A percentile compares a stretch with the other conserved stretches of the same genome.
Conservation (phyloP, 2,888 invertebrate genomes). For the Polymixis flavicincta region DNA sequence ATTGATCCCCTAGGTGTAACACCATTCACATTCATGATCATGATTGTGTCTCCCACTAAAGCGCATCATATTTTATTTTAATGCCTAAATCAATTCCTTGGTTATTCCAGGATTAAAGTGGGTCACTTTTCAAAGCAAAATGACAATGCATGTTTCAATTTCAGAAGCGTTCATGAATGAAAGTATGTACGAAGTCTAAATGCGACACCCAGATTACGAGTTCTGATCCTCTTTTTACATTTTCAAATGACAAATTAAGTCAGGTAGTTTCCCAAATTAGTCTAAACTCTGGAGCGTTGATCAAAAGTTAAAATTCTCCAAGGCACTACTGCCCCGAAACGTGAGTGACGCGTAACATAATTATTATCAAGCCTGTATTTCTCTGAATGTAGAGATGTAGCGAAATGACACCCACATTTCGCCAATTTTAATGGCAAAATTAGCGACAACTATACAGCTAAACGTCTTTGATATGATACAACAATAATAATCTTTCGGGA, state of each 20-base stretch:
- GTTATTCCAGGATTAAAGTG: neutral
- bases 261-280: neutral
- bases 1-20: neutral
- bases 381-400: too few relatives aligned
- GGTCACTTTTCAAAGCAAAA: too few relatives aligned
- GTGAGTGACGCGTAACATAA: too few relatives aligned
- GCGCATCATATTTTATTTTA: neutral
- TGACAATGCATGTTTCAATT: too few relatives aligned
- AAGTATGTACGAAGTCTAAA: too few relatives aligned
- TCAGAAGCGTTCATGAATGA: too few relatives aligned
- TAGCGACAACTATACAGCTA: neutral
- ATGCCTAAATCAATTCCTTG: neutral
- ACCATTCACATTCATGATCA: neutral
- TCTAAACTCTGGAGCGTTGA: neutral
- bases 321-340: neutral
- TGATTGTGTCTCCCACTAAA: neutral
- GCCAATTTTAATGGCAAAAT: too few relatives aligned
- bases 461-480: slow-evolving; percentile 22
- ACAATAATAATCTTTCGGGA: slow-evolving; percentile 18
- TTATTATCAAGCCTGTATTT: too few relatives aligned
- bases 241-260: neutral
- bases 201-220: too few relatives aligned
- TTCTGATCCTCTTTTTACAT: too few relatives aligned
- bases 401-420: too few relatives aligned
- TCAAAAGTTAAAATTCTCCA: neutral